Percentiles rank a stretch among this genome's conserved stretches.
phyloP scores from a whole-genome alignment of 2,797 vertebrate genomes.

The Vespertilio murinus region DNA sequence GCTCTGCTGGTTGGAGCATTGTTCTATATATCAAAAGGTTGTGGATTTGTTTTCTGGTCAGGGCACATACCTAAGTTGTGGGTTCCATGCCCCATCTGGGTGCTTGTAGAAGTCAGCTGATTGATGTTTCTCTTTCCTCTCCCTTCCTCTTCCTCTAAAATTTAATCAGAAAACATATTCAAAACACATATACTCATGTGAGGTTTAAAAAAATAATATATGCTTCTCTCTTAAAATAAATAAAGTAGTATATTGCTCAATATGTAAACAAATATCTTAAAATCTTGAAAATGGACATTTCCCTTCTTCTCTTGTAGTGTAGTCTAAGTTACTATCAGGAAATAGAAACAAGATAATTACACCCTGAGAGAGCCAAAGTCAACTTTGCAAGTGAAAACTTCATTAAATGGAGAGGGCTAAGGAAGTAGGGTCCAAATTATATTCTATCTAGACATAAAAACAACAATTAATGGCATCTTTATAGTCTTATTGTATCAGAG shows the following conservation, averaged over 20 bases:
- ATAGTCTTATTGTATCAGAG: conserved; percentile 6
- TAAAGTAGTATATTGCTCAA: not conserved
- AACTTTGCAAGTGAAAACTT: conserved; percentile 19
- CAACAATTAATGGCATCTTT: not conserved
- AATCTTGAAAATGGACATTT: not conserved
- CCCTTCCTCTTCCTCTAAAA: not conserved
- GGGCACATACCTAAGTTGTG: not conserved
- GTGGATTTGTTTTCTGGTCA: not conserved
- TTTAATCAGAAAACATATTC: not conserved
- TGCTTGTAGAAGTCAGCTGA: not conserved
- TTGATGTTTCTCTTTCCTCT: not conserved
- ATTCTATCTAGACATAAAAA: not conserved
- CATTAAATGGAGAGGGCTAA: not conserved
- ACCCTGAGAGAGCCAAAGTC: not conserved
- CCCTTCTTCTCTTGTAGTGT: not conserved
- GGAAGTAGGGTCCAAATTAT: not conserved
- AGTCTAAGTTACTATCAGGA: not conserved
- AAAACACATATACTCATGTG: not conserved
- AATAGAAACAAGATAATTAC: not conserved
- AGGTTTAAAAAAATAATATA: not conserved
- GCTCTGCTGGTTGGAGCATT: not conserved
- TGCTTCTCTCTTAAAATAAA: not conserved
- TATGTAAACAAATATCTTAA: not conserved
- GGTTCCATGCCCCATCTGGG: not conserved
- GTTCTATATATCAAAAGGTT: not conserved